Evolutionary conservation across 2,888 invertebrate species (phyloP), one percentile per base, ranked within the genome.

Genomic region (Hyles lineata): DNA sequence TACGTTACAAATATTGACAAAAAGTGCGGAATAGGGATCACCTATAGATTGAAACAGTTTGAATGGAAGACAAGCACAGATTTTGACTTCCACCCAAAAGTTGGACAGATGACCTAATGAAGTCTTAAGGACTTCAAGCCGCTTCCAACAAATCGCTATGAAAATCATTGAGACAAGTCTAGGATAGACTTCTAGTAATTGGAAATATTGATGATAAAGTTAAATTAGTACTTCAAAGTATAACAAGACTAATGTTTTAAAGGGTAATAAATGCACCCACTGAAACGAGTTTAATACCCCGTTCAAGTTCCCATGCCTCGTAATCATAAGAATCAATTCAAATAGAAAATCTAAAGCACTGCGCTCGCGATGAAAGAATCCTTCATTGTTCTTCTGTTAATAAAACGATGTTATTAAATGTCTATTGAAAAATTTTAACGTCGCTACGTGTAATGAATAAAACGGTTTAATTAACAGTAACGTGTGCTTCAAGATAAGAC

Each of bases 371-470:
- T 19, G 17, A 55, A 55, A n/a, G 55, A 19, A 55, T 0, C 55
- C 55, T 55, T 55, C n/a, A n/a, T 55, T 55, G 55, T 55, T n/a
- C 55, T 55, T n/a, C 55, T n/a, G n/a, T 19, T 55, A 55, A 55
- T 55, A 55, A 55, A 19, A 55, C 15, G n/a, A 55, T n/a, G 17
- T 11, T 19, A 52, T 55, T 55, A 55, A 55, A 55, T 19, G 55
- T 55, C 55, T 55, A n/a, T 55, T 55, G 55, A 19, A 55, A 19
- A 55, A n/a, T 19, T 55, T 7, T 55, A n/a, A 19, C 15, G 5
- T 19, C n/a, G n/a, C n/a, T n/a, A n/a, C 5, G 55, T 55, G n/a
- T 55, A n/a, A 55, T 55, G 55, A 55, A 55, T 1, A 55, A 55
- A 55, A 55, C 3, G n/a, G n/a, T 55, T 55, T 5, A 52, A 19